Base-by-base conservation (phyloP, 1,140 invertebrate genomes). In the Linepithema humile region DNA sequence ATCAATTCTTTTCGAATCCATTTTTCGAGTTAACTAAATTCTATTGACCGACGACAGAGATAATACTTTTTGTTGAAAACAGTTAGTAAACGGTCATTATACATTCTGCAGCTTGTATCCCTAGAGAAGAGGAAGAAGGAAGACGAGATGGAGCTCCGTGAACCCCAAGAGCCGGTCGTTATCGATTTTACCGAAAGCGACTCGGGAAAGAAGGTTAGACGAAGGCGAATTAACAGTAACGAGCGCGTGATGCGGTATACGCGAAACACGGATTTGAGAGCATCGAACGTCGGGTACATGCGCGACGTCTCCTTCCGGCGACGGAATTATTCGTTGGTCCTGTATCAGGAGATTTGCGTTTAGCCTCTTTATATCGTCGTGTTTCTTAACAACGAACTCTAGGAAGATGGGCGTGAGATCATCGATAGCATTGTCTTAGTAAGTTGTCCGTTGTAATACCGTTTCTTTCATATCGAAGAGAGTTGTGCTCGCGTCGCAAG, bases 161-260 rank as follows among this genome's bases (percentile, higher is more conserved):
- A 77, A 29, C 17, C 45, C 15, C 59, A 38, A 26, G 65, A 83
- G 64, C 65, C 73, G 7, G 29, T 87, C 57, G 77, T 90, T 43
- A 84, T 72, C 23, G 60, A 75, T 32, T 26, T 88, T 78, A 85
- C 84, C 84, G 82, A 91, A 53, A 78, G 72, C 70, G 73, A 90
- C 45, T 53, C 64, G 62, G 87, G 90, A 83, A 92, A 91, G 91
- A 93, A 93, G 92, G 92, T 93, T 93, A 93, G 92, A 91, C 87
- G 90, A 88, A 89, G 83, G 75, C 83, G 84, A 84, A 82, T 80
- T 87, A 89, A 90, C 62, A 77, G 85, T 89, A 88, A 87, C 50
- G 87, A 91, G 45, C 85, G 69, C 45, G 85, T 85, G 50, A 60
- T 50, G 67, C 59, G 74, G 72, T 80, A 75, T 20, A 72, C 69